Percentiles rank a stretch among this genome's conserved stretches.
Conservation (phyloP, 2,113 vertebrate genomes). For the Nestor notabilis region DNA sequence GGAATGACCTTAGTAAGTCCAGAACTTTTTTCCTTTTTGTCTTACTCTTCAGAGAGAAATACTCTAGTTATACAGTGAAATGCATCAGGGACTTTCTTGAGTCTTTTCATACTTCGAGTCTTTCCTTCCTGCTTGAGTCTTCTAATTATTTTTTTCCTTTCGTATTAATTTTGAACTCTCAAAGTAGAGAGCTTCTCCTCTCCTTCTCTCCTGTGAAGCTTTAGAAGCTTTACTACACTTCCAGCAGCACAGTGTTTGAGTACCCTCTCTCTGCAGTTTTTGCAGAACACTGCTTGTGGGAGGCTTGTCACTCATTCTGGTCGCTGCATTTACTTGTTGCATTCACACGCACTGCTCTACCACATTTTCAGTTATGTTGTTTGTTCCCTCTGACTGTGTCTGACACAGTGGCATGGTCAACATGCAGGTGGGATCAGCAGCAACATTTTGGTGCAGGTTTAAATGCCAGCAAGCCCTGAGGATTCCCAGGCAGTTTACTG, state of each 20-base stretch:
- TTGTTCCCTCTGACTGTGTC: background rate
- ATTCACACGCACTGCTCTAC: background rate
- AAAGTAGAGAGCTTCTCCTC: background rate
- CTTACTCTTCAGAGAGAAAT: conserved; percentile 20
- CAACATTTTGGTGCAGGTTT: background rate
- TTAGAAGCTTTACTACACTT: background rate
- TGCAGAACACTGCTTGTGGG: background rate
- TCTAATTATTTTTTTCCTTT: background rate
- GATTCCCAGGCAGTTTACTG: background rate
- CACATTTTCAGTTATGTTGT: background rate
- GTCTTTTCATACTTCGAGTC: background rate
- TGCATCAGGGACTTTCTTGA: background rate
- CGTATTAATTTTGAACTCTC: background rate
- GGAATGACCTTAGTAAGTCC: conserved; percentile 56
- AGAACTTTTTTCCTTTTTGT: background rate
- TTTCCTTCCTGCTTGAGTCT: background rate
- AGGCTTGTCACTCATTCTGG: background rate
- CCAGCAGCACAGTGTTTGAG: background rate
- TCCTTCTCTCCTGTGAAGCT: background rate
- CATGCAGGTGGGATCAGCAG: background rate
- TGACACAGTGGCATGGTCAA: background rate
- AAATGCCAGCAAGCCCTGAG: background rate
- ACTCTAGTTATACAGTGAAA: background rate
- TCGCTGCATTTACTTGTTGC: background rate
- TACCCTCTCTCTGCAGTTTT: background rate